Base-by-base conservation (phyloP, 2,797 vertebrate species). In the Xenopus petersii region DNA sequence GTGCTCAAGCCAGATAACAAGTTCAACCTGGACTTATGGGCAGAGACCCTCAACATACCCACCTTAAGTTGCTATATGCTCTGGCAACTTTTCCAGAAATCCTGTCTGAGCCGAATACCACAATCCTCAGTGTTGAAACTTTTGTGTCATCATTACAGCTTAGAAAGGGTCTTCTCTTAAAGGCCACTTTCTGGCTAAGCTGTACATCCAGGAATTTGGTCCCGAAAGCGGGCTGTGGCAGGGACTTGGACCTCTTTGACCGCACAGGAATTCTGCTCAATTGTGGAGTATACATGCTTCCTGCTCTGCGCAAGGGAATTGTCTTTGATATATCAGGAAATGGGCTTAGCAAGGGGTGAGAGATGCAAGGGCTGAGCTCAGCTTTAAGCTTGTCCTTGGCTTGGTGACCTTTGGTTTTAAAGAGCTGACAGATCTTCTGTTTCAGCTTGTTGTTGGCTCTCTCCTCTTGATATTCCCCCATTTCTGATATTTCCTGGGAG, bases 41-140 rank as follows among this genome's bases (percentile, higher is more conserved):
- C 12, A 49, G 12, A 49, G 26, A 30, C 8, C 49, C 12, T 59
- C 33, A 70, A 46, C 10, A 2, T 8, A 46, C 86, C 87, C 80
- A 93, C 89, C 92, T 90, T 80, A 98, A 92, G 73, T 90, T 92
- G 80, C 91, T 92, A 79, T 98, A 99, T 0, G 97, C 97, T 17
- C 97, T 87, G 0, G 97, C 96, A 75, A 99, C 91, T 83, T 97
- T 98, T 47, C 97, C 97, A 0, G 94, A 95, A 56, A 96, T 93
- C 30, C 95, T 92, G 81, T 99, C 97, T 0, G 96, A 96, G 26
- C 97, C 97, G 0, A 99, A 99, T 82, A 98, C 97, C 79, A 98
- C 94, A 5, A 99, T 92, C 0, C 97, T 91, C 67, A 99, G 85
- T 0, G 94, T 94, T 21, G 89, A 88, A 2, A 82, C 82, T 59